Evolutionary conservation across 2,797 vertebrate genomes (phyloP).

Genomic region (Lagodon rhomboides): DNA sequence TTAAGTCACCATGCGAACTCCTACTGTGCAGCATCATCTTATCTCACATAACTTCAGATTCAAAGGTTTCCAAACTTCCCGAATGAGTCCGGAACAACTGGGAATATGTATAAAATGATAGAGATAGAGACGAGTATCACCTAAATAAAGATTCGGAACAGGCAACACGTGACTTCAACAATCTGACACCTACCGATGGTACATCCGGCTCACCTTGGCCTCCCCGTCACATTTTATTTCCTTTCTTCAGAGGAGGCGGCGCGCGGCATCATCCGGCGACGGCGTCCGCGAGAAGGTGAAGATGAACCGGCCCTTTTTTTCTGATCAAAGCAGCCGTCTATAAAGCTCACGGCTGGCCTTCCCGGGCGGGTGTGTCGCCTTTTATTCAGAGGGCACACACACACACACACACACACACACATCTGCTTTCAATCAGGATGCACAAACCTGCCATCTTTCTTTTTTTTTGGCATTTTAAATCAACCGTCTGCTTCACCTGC

Average conservation of each 20-base stretch:
- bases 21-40: not conserved
- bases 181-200: too few species aligned
- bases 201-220: conserved; percentile 17
- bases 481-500: conserved; percentile 68
- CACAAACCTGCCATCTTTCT: conserved; percentile 64
- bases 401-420: conserved; percentile 33
- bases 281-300: conserved; percentile 62
- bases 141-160: not conserved
- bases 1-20: not conserved
- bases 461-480: conserved; percentile 77
- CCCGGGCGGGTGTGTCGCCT: conserved; percentile 55
- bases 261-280: conserved; percentile 72
- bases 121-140: too few species aligned
- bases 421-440: conserved; percentile 74
- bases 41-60: too few species aligned
- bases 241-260: conserved; percentile 61
- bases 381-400: conserved; percentile 57
- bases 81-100: not conserved
- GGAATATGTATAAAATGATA: too few species aligned
- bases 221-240: conserved; percentile 45
- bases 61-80: not conserved
- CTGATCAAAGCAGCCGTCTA: conserved; percentile 80
- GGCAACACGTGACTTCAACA: not conserved
- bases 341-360: conserved; percentile 72
- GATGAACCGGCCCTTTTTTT: conserved; percentile 81